Evolutionary conservation across 2,797 vertebrate species (phyloP).

Genomic region (Mus spretus): DNA sequence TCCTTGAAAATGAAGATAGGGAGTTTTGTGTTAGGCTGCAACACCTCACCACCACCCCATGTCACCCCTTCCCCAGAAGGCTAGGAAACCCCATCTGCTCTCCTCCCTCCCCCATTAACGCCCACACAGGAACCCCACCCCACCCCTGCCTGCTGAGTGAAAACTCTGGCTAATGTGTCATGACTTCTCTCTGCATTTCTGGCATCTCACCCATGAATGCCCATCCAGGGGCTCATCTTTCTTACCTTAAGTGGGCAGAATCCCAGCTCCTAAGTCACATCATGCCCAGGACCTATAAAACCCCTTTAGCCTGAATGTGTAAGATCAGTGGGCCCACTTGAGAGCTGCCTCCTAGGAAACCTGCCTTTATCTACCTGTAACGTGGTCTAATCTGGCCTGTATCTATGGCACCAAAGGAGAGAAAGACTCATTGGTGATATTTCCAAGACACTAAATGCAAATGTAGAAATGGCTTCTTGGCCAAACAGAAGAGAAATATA

Average conservation of each 20-base stretch:
- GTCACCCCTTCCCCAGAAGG: neutral
- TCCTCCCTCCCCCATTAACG: neutral
- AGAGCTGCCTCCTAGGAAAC: neutral
- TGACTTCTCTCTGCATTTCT: neutral
- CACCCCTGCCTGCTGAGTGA: neutral
- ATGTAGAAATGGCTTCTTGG: neutral
- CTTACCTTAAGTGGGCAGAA: neutral
- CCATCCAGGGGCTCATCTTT: neutral
- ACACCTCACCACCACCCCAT: neutral
- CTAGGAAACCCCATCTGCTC: neutral
- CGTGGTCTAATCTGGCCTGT: neutral
- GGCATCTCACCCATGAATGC: neutral
- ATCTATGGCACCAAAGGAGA: neutral
- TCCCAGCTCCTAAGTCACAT: neutral
- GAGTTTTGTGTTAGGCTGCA: neutral
- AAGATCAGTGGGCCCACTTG: neutral
- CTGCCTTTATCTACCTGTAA: neutral
- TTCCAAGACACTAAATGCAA: conserved; percentile 6
- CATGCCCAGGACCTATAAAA: neutral
- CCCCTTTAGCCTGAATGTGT: neutral
- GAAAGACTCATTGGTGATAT: neutral
- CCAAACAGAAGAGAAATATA: neutral
- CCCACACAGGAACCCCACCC: neutral
- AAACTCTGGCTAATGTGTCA: neutral
- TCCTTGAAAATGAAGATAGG: neutral